Evolutionary conservation across 2,113 vertebrate species (phyloP).

Genomic region (Calyptomena viridis): DNA sequence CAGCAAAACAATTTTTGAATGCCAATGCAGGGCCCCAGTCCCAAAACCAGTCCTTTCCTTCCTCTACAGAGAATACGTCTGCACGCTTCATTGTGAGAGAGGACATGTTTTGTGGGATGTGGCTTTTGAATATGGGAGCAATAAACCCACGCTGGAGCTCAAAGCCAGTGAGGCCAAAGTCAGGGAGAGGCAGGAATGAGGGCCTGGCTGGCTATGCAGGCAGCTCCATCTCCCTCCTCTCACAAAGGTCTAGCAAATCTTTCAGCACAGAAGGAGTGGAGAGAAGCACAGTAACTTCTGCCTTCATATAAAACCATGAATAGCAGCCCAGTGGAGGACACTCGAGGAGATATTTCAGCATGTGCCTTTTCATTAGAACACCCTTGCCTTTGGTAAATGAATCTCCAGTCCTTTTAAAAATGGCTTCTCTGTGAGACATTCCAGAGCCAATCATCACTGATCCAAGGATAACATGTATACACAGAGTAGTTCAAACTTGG

Average conservation of each 20-base stretch:
- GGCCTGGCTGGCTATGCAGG: not conserved
- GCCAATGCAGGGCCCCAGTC: not conserved
- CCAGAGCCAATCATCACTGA: not conserved
- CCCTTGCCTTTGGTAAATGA: not conserved
- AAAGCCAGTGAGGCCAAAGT: not conserved
- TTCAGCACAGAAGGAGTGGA: not conserved
- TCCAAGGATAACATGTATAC: not conserved
- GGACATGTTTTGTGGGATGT: not conserved
- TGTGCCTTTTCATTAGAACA: not conserved
- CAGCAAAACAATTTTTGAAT: not conserved
- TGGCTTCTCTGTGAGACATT: not conserved
- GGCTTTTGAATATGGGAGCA: not conserved
- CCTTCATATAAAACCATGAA: not conserved
- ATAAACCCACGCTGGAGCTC: fast-evolving
- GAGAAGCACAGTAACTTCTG: not conserved
- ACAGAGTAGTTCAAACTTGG: not conserved
- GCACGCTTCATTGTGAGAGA: not conserved
- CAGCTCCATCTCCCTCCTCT: not conserved
- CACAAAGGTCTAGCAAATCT: not conserved
- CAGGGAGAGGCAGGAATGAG: not conserved
- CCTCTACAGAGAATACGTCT: not conserved
- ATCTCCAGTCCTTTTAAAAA: not conserved
- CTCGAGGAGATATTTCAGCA: not conserved
- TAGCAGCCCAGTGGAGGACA: not conserved
- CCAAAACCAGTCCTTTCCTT: not conserved